Conservation (phyloP, 2,888 invertebrate genomes). For the Biston stratarius region DNA sequence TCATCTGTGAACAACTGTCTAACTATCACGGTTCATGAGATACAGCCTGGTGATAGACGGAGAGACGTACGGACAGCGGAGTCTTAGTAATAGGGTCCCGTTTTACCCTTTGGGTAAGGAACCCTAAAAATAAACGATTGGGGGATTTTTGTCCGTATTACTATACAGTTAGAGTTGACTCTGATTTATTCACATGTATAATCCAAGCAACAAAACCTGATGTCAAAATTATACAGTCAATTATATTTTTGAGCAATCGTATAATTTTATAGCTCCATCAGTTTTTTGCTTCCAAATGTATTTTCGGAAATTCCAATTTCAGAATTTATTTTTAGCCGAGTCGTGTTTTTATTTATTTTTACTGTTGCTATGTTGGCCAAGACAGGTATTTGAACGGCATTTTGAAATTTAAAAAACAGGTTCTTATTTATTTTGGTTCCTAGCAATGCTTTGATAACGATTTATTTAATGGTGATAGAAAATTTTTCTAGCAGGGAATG, state of each 20-base stretch:
- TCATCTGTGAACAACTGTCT: too few relatives aligned
- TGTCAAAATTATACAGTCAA: constrained; percentile 15
- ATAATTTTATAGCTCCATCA: constrained; percentile 25
- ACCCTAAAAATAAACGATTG: background rate
- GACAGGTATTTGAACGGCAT: background rate
- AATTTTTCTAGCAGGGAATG: too few relatives aligned
- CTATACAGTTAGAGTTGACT: background rate
- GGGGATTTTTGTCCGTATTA: background rate
- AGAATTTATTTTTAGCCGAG: constrained; percentile 12
- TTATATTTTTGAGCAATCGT: constrained; percentile 28
- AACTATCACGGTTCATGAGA: too few relatives aligned
- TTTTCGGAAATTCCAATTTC: constrained; percentile 19
- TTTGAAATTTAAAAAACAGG: background rate
- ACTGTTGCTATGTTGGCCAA: background rate
- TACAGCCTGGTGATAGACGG: too few relatives aligned
- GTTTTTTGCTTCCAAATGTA: constrained; percentile 10
- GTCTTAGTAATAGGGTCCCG: too few relatives aligned
- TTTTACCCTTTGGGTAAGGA: too few relatives aligned
- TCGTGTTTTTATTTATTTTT: constrained; percentile 5
- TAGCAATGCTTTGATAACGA: background rate
- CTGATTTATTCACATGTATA: background rate
- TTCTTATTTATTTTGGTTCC: background rate
- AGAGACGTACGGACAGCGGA: too few relatives aligned
- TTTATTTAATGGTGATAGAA: too few relatives aligned
- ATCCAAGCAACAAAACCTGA: background rate